phyloP scores from a whole-genome alignment of 2,113 vertebrate species.

The Syrmaticus mikado region DNA sequence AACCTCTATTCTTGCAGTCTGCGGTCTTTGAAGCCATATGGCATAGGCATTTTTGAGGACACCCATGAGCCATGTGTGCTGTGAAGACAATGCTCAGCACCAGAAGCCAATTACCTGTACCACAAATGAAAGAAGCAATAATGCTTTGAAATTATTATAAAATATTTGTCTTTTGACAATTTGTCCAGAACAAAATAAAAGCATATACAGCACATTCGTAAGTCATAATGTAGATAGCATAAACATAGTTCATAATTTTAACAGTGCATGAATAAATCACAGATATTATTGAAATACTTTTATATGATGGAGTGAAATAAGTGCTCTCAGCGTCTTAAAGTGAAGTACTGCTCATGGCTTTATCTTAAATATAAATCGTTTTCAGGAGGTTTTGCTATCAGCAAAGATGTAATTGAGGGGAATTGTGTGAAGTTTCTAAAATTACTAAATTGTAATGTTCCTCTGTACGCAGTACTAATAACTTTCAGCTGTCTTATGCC shows the following conservation, averaged over 20 bases:
- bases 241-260: neutral
- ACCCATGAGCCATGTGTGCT: conserved; percentile 64
- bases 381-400: neutral
- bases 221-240: neutral
- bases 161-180: neutral
- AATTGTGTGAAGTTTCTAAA: neutral
- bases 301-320: neutral
- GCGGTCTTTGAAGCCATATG: conserved; percentile 82
- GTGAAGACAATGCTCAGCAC: conserved; percentile 66
- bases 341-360: neutral
- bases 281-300: neutral
- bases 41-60: conserved; percentile 90
- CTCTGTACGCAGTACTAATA: neutral
- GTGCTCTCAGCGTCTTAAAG: neutral
- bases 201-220: neutral
- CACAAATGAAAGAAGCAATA: conserved; percentile 30
- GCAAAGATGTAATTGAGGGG: neutral
- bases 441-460: neutral
- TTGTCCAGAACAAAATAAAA: neutral
- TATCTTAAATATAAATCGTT: neutral
- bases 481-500: neutral
- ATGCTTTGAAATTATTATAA: neutral
- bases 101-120: conserved; percentile 78
- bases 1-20: conserved; percentile 88
- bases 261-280: neutral